Evolutionary conservation across 2,888 invertebrate genomes (phyloP).

Genomic region (Melipona bicolor): DNA sequence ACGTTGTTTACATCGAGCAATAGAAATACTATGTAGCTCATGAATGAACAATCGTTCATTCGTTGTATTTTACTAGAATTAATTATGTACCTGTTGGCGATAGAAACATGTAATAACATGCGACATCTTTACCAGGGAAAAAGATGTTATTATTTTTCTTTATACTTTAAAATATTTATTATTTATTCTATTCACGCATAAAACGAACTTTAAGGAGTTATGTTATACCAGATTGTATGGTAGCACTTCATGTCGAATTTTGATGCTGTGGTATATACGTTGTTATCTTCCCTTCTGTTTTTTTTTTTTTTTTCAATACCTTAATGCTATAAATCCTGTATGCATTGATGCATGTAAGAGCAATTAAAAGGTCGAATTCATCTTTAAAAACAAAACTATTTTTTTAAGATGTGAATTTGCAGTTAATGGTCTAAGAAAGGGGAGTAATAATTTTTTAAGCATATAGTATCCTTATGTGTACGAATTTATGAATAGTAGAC

Average conservation of each 20-base stretch:
- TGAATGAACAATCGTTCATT: slow-evolving; percentile 44
- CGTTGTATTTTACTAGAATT: slow-evolving; percentile 63
- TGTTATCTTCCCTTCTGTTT: slow-evolving; percentile 24
- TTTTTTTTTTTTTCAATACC: slow-evolving; percentile 6
- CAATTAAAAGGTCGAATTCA: slow-evolving; percentile 27
- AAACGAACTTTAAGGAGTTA: slow-evolving; percentile 33
- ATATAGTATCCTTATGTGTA: slow-evolving; percentile 26
- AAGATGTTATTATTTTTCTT: slow-evolving; percentile 59
- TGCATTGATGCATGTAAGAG: slow-evolving; percentile 52
- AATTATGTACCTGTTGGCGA: slow-evolving; percentile 71
- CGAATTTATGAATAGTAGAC: slow-evolving; percentile 1
- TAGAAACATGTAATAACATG: slow-evolving; percentile 67
- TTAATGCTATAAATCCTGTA: slow-evolving; percentile 21
- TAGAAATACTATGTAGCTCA: slow-evolving; percentile 44
- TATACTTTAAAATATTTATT: slow-evolving; percentile 70
- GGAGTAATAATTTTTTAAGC: slow-evolving; percentile 22
- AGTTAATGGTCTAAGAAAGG: background rate
- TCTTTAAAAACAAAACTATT: background rate
- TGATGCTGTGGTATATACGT: slow-evolving; percentile 47
- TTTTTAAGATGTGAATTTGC: slow-evolving; percentile 27
- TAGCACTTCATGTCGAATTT: slow-evolving; percentile 43
- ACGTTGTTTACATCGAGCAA: slow-evolving; percentile 52
- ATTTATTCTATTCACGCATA: slow-evolving; percentile 66
- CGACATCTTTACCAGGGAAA: slow-evolving; percentile 54
- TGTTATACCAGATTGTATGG: slow-evolving; percentile 30